Evolutionary conservation across 2,797 vertebrate genomes (phyloP).

Genomic region (Scomberomorus guttatus): DNA sequence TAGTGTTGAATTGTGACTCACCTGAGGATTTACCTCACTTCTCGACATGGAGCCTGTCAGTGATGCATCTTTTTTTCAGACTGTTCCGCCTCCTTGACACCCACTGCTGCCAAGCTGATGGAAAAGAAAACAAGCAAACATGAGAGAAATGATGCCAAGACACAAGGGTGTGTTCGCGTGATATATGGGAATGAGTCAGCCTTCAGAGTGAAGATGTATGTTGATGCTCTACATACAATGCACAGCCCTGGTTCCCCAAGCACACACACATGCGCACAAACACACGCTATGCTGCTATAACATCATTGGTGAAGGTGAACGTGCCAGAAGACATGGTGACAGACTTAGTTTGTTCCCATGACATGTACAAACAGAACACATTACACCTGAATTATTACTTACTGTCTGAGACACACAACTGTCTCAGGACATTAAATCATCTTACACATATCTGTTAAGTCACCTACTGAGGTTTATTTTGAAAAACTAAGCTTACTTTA

Average conservation of each 20-base stretch:
- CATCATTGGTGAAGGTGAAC: slow-evolving; percentile 47
- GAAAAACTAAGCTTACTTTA: neutral
- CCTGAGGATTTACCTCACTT: slow-evolving; percentile 66
- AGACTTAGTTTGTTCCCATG: slow-evolving; percentile 50
- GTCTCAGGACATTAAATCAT: neutral
- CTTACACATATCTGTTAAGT: neutral
- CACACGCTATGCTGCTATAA: slow-evolving; percentile 25
- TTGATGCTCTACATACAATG: slow-evolving; percentile 44
- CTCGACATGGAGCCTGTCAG: slow-evolving; percentile 62
- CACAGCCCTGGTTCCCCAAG: neutral
- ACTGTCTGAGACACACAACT: slow-evolving; percentile 8
- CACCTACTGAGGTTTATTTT: neutral
- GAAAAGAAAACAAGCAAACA: slow-evolving; percentile 75
- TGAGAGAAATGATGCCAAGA: slow-evolving; percentile 70
- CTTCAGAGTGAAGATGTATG: slow-evolving; percentile 44
- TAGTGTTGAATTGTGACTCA: slow-evolving; percentile 68
- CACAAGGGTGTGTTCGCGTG: slow-evolving; percentile 60
- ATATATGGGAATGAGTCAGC: slow-evolving; percentile 78
- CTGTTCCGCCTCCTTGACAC: slow-evolving; percentile 65
- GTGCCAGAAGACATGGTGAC: slow-evolving; percentile 51
- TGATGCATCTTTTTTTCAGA: slow-evolving; percentile 66
- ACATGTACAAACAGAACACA: slow-evolving; percentile 53
- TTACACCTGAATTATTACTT: slow-evolving; percentile 6
- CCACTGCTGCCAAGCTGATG: slow-evolving; percentile 60
- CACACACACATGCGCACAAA: slow-evolving; percentile 3